Percentiles rank a stretch among this genome's conserved stretches.
Evolutionary conservation across 35 echinoderm and acorn worm genomes (phyloP).

Genomic region (Apostichopus parvimensis): DNA sequence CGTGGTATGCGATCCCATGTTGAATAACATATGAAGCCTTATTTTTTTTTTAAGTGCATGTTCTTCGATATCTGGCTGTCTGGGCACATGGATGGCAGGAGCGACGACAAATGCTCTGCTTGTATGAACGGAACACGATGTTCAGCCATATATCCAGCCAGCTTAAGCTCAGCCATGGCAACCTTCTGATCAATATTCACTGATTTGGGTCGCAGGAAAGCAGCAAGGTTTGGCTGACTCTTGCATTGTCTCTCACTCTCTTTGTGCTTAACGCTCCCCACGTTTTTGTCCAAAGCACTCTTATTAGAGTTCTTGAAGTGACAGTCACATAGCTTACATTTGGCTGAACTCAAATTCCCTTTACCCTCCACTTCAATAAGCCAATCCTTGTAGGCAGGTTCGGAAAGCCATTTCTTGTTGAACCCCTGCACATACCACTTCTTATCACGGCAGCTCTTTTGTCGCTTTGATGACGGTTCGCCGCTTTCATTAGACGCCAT

Average conservation of each 20-base stretch:
- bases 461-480: not conserved
- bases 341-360: not conserved
- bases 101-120: conserved; percentile 6
- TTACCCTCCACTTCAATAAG: not conserved
- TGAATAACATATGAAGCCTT: not conserved
- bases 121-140: not conserved
- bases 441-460: not conserved
- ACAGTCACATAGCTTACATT: conserved; percentile 8
- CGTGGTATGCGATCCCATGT: not conserved
- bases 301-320: not conserved
- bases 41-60: not conserved
- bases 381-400: conserved; percentile 2
- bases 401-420: conserved; percentile 7
- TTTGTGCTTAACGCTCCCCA: not conserved
- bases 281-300: not conserved
- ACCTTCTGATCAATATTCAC: not conserved
- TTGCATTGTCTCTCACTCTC: not conserved
- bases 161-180: not conserved
- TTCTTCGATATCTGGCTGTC: not conserved
- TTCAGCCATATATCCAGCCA: conserved; percentile 11
- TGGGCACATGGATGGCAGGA: not conserved
- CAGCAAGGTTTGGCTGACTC: not conserved
- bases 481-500: too few species aligned
- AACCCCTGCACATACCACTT: conserved; percentile 19
- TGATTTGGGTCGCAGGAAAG: not conserved